Conservation (phyloP, 2,888 invertebrate species). For the Subacronicta megacephala region DNA sequence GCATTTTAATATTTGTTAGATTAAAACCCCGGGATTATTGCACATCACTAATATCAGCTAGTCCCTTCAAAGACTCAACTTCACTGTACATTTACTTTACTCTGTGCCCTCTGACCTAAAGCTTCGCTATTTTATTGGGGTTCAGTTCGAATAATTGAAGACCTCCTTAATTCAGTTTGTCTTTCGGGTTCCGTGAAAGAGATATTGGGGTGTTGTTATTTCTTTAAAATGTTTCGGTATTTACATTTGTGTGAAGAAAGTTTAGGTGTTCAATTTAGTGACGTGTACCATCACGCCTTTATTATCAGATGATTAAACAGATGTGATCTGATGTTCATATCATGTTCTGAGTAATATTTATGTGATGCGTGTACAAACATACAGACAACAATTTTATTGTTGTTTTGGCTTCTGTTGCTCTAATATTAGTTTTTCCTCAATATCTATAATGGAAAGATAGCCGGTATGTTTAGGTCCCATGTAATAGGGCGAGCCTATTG, state of each 20-base stretch:
- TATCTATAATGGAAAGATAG: too few relatives aligned
- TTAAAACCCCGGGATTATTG: constrained; percentile 6
- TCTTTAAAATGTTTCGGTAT: constrained; percentile 8
- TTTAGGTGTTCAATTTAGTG: background rate
- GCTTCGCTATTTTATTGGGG: constrained; percentile 50
- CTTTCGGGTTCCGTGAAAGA: constrained; percentile 20
- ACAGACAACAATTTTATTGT: too few relatives aligned
- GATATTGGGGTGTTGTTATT: constrained; percentile 21
- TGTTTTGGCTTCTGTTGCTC: too few relatives aligned
- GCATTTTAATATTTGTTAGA: too few relatives aligned
- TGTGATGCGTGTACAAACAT: too few relatives aligned
- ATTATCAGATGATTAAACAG: too few relatives aligned
- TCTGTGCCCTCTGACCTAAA: constrained; percentile 27
- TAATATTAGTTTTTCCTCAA: too few relatives aligned
- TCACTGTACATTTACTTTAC: constrained; percentile 36
- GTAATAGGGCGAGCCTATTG: too few relatives aligned
- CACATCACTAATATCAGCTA: constrained; percentile 37
- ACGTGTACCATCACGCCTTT: too few relatives aligned
- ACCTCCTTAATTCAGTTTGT: constrained; percentile 30
- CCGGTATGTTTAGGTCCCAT: too few relatives aligned
- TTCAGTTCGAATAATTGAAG: constrained; percentile 30
- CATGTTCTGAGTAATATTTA: too few relatives aligned
- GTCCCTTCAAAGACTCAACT: constrained; percentile 16
- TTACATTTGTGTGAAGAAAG: background rate
- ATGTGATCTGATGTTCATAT: too few relatives aligned